Evolutionary conservation across 64 coral and sea anemone genomes (phyloP).

Genomic region (Montipora capricornis): DNA sequence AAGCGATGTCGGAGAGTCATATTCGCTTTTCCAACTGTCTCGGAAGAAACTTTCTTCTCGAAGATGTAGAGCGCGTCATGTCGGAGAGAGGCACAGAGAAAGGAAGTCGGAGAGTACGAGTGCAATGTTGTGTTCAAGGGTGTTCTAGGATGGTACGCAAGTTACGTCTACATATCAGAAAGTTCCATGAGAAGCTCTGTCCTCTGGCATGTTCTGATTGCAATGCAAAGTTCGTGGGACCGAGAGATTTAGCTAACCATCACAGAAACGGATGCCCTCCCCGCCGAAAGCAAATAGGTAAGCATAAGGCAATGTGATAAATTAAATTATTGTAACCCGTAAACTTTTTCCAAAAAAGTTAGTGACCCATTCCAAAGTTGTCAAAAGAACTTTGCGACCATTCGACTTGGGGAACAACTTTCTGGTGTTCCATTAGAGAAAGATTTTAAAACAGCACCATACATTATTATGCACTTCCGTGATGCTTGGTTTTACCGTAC

Average conservation of each 20-base stretch:
- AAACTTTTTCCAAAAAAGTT: background rate
- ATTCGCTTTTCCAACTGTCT: no score
- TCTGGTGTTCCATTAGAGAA: background rate
- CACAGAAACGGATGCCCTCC: background rate
- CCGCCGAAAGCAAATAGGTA: background rate
- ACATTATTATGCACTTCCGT: no score
- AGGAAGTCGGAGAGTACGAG: background rate
- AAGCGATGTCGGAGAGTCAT: background rate
- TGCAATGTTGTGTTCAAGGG: background rate
- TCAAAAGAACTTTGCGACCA: background rate
- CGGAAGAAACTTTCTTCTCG: background rate
- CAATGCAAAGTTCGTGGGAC: background rate
- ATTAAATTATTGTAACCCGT: background rate
- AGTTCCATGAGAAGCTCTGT: background rate
- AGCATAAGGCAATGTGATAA: background rate
- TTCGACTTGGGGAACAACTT: background rate
- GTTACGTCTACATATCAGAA: slow-evolving; percentile 7
- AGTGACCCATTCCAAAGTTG: background rate
- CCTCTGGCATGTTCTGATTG: background rate
- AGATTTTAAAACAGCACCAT: background rate
- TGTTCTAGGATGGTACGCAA: background rate
- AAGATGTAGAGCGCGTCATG: background rate
- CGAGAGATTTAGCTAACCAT: background rate
- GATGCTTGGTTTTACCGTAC: no score
- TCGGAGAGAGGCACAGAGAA: background rate